Percentiles rank a stretch among this genome's conserved stretches.
Evolutionary conservation across 2,888 invertebrate species (phyloP).

Genomic region (Dicycla oo): DNA sequence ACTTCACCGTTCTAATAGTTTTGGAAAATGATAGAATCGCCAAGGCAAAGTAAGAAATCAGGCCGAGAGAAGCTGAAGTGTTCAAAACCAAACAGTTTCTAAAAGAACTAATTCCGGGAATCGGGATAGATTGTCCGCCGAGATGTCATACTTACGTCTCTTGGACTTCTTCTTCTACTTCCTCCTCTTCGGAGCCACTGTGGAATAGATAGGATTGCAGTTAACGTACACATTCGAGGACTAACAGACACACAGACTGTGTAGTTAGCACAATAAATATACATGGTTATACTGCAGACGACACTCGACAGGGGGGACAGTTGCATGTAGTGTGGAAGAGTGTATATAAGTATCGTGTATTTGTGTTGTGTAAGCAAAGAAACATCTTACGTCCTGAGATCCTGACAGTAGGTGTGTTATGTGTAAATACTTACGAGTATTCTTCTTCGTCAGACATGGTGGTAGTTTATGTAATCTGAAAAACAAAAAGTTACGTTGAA

Average conservation of each 20-base stretch:
- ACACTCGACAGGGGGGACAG: slow-evolving; percentile 48
- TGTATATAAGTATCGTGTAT: slow-evolving; percentile 38
- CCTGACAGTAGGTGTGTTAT: slow-evolving; percentile 37
- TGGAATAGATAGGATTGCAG: slow-evolving; percentile 73
- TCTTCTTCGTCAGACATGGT: slow-evolving; percentile 98
- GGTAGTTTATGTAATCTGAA: slow-evolving; percentile 89
- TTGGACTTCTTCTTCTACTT: slow-evolving; percentile 94
- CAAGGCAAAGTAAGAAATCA: slow-evolving; percentile 84
- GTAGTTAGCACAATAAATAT: slow-evolving; percentile 57
- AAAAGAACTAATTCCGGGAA: slow-evolving; percentile 73
- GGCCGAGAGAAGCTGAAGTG: slow-evolving; percentile 85
- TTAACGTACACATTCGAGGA: slow-evolving; percentile 62
- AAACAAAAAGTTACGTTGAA: slow-evolving; percentile 72
- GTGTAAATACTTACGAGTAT: slow-evolving; percentile 95
- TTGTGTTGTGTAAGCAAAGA: slow-evolving; percentile 50
- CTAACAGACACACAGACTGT: slow-evolving; percentile 47
- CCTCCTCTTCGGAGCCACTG: slow-evolving; percentile 93
- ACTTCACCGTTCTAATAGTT: slow-evolving; percentile 71
- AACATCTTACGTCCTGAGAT: slow-evolving; percentile 49
- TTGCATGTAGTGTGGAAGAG: slow-evolving; percentile 42
- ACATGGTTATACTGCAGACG: slow-evolving; percentile 34
- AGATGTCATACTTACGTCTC: slow-evolving; percentile 92
- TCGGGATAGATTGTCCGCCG: slow-evolving; percentile 46
- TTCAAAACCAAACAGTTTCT: slow-evolving; percentile 84
- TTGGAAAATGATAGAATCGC: slow-evolving; percentile 79